A percentile compares a stretch with the other conserved stretches of the same genome.
Conservation (phyloP, 92 coral and sea anemone genomes). For the Actinostola sp. region DNA sequence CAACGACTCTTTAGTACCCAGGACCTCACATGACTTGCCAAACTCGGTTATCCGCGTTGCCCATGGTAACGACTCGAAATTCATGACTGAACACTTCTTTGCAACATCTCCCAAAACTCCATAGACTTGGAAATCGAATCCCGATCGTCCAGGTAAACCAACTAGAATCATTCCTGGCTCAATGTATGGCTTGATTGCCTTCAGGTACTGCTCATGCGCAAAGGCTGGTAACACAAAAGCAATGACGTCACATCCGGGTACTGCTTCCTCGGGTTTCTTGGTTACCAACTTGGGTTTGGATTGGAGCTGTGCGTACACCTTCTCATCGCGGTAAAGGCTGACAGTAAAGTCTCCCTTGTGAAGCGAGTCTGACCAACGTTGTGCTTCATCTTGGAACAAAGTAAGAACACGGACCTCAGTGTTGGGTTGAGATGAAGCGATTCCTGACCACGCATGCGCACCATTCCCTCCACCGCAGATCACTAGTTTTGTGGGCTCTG, state of each 20-base stretch:
- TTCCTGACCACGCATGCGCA: slow-evolving; percentile 63
- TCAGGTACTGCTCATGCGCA: slow-evolving; percentile 62
- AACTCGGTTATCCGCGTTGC: slow-evolving; percentile 63
- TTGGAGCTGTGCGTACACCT: slow-evolving; percentile 15
- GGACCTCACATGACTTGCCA: slow-evolving; percentile 55
- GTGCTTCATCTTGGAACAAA: slow-evolving; percentile 59
- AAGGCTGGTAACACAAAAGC: slow-evolving; percentile 70
- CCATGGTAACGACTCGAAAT: slow-evolving; percentile 72
- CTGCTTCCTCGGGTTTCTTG: slow-evolving; percentile 62
- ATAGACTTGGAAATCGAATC: slow-evolving; percentile 65
- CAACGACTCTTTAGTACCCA: slow-evolving; percentile 56
- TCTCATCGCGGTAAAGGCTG: slow-evolving; percentile 33
- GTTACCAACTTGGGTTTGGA: slow-evolving; percentile 61
- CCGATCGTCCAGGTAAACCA: slow-evolving; percentile 70
- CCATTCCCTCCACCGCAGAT: slow-evolving; percentile 66
- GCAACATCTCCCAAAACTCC: slow-evolving; percentile 50
- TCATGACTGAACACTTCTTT: slow-evolving; percentile 44
- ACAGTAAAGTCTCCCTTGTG: slow-evolving; percentile 47
- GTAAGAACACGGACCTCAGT: slow-evolving; percentile 58
- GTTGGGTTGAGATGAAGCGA: slow-evolving; percentile 56
- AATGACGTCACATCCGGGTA: slow-evolving; percentile 70
- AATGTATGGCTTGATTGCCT: slow-evolving; percentile 55
- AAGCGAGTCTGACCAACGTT: slow-evolving; percentile 55
- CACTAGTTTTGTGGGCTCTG: slow-evolving; percentile 35
- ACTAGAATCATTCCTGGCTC: slow-evolving; percentile 67